Base-by-base conservation (phyloP, 2,113 vertebrate genomes). In the Sitta europaea region DNA sequence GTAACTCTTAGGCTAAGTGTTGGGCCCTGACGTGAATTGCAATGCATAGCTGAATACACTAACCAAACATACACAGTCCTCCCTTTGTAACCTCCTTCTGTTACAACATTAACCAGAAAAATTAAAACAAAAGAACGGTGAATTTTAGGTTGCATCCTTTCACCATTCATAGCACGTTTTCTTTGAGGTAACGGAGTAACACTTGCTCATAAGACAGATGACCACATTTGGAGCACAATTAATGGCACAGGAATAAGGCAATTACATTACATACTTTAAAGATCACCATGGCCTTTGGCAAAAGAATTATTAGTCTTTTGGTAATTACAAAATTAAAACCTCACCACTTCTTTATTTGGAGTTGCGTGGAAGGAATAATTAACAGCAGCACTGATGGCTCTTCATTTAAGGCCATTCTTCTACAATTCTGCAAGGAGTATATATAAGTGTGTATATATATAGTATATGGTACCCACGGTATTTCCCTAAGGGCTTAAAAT, bases 251-350 rank as follows among this genome's bases (percentile, higher is more conserved):
- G 84, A 94, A 92, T 75, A 94, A 91, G 42, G 71, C 68, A 95
- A 94, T 95, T 93, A 71, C 2, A 1, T 94, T 92, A 92, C 86
- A 92, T 76, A 75, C 83, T 91, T 91, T 90, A 83, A 90, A 94
- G 58, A 95, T 85, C 66, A 88, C 83, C 66, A 54, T 8, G 54
- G 91, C 66, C 84, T 92, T 95, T 96, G 88, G 81, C 66, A 94
- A 93, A 83, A 90, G 85, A 90, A 93, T 90, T 91, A 94, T 90
- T 93, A 94, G 66, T 62, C 45, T 73, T 83, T 35, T 51, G 47
- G 73, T 78, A 92, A 94, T 85, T 79, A 92, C 43, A 88, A 91
- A 89, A 95, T 77, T 92, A 91, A 96, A 92, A 89, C 61, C n/a
- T 91, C 80, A 65, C 70, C 35, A 33, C n/a, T 63, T 94, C 55